Percentiles rank a stretch among this genome's conserved stretches.
These are phyloP conservation scores for Pteruthius melanotis DNA, from an alignment of 2,113 vertebrate species.

Conservation along the genomic window DNA sequence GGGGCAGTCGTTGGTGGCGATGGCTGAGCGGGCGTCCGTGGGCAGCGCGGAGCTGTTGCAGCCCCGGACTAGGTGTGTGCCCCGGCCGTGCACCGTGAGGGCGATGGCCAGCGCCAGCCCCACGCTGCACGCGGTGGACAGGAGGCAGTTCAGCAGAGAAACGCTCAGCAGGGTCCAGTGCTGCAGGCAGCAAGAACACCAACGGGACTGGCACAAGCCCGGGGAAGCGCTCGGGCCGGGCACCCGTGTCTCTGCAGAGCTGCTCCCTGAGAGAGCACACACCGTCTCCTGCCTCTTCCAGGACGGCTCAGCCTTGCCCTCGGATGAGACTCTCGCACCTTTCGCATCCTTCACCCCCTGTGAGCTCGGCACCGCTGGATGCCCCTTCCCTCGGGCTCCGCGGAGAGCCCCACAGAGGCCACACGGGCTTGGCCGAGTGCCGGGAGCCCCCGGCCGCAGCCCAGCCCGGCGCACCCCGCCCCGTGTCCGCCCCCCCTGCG, in stretches of 20 bases:
- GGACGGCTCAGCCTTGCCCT: accelerated
- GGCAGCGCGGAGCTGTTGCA: conserved; percentile 80
- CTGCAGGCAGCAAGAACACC: conserved; percentile 48
- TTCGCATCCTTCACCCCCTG: accelerated
- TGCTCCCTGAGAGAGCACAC: accelerated
- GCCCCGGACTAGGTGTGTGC: conserved; percentile 77
- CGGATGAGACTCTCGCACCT: accelerated
- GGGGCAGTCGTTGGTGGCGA: conserved; percentile 77
- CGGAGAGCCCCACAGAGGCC: background rate
- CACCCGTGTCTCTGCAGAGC: accelerated
- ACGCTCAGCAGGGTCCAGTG: conserved; percentile 80
- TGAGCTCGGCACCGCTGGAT: too few relatives aligned
- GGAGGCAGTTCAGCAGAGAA: conserved; percentile 79
- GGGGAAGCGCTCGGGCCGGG: accelerated
- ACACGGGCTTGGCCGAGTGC: background rate
- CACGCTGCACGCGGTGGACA: conserved; percentile 81
- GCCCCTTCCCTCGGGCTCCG: background rate
- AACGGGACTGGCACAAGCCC: background rate
- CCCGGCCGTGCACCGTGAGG: conserved; percentile 78
- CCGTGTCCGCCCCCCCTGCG: background rate
- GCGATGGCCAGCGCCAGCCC: conserved; percentile 83
- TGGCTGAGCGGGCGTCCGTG: conserved; percentile 68
- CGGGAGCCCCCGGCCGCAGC: background rate
- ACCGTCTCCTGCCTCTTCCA: accelerated
- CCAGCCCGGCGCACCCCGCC: background rate